Percentiles rank a stretch among this genome's conserved stretches.
Evolutionary conservation across 2,797 vertebrate genomes (phyloP).

Genomic region (Borostomias antarcticus): DNA sequence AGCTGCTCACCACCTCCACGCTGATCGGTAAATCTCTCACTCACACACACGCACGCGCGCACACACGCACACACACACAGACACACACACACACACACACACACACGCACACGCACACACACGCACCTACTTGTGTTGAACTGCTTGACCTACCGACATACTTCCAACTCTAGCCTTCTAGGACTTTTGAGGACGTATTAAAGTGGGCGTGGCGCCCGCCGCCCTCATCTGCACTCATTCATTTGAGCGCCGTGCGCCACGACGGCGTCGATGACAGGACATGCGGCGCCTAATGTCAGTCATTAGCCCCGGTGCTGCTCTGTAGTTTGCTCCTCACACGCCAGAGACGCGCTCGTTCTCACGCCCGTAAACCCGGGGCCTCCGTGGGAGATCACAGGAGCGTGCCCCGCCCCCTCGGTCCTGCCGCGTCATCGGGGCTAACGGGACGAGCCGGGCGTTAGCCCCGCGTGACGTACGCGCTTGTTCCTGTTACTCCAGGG

Average conservation of each 20-base stretch:
- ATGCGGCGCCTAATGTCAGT: conserved; percentile 34
- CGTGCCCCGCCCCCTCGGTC: too few species aligned
- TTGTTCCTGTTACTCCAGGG: not conserved
- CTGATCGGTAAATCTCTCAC: conserved; percentile 84
- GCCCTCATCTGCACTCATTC: conserved; percentile 44
- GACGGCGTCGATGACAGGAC: conserved; percentile 52
- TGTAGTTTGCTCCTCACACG: conserved; percentile 53
- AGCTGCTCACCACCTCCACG: conserved; percentile 91
- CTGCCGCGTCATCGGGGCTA: not conserved
- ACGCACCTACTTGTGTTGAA: not conserved
- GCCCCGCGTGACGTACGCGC: too few species aligned
- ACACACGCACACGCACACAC: too few species aligned
- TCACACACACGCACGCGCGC: not conserved
- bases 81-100: not conserved
- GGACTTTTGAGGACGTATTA: not conserved
- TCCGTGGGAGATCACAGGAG: not conserved
- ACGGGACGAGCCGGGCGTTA: not conserved
- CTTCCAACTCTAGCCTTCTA: not conserved
- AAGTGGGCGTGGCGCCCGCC: conserved; percentile 43
- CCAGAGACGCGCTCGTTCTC: conserved; percentile 57
- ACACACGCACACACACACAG: not conserved
- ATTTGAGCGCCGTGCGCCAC: conserved; percentile 44
- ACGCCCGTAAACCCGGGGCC: conserved; percentile 48
- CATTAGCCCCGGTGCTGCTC: conserved; percentile 51
- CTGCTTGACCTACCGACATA: not conserved